A percentile compares a stretch with the other conserved stretches of the same genome.
These are phyloP conservation scores for Ectemnius lituratus DNA, from an alignment of 2,888 invertebrate genomes.

Conservation along the genomic window DNA sequence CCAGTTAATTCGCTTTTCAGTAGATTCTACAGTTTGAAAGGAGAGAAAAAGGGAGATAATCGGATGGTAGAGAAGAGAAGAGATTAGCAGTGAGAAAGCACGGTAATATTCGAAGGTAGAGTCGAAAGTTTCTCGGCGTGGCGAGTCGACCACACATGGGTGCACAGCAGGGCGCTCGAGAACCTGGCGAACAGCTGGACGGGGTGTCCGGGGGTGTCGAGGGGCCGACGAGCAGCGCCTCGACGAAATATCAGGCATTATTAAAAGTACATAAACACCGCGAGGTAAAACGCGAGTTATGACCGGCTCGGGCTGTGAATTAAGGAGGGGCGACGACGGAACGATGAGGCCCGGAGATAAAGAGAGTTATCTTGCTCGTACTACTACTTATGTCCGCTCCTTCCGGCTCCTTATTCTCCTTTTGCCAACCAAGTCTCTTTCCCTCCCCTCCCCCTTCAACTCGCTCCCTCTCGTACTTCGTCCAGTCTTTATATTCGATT, in stretches of 20 bases:
- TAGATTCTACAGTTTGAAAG: neutral
- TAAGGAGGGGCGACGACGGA: slow-evolving; percentile 71
- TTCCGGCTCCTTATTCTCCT: neutral
- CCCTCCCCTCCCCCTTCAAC: slow-evolving; percentile 8
- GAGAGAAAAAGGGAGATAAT: neutral
- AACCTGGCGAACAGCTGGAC: slow-evolving; percentile 45
- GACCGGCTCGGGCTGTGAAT: slow-evolving; percentile 72
- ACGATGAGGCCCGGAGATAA: slow-evolving; percentile 65
- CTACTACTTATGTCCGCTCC: slow-evolving; percentile 12
- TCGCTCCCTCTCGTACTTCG: too few relatives aligned
- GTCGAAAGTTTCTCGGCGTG: slow-evolving; percentile 58
- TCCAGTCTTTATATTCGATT: too few relatives aligned
- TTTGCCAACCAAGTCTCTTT: neutral
- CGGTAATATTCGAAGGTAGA: slow-evolving; percentile 1
- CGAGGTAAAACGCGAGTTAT: slow-evolving; percentile 74
- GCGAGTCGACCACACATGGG: slow-evolving; percentile 63
- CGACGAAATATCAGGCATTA: slow-evolving; percentile 74
- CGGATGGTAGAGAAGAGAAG: neutral
- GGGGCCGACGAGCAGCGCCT: slow-evolving; percentile 51
- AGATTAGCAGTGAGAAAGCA: neutral
- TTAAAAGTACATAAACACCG: slow-evolving; percentile 77
- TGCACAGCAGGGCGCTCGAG: slow-evolving; percentile 58
- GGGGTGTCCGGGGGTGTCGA: slow-evolving; percentile 34
- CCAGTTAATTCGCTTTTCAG: neutral
- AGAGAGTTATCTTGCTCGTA: slow-evolving; percentile 53